Base-by-base conservation (phyloP, 2,113 vertebrate species). In the Alouatta palliata region DNA sequence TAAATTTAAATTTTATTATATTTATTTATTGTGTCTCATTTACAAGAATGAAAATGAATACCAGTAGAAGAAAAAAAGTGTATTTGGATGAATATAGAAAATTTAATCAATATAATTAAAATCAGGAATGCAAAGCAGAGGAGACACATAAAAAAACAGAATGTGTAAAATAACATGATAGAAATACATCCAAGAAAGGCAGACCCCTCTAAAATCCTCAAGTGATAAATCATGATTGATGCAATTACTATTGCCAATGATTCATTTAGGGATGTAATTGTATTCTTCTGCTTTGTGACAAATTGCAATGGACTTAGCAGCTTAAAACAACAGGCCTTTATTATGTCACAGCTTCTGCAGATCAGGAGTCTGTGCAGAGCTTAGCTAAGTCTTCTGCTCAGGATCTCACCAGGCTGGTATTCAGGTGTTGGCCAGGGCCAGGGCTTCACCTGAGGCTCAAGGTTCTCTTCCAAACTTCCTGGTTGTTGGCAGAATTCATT, bases 321-420 rank as follows among this genome's bases (percentile, higher is more conserved):
- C 82, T 52, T 66, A 76, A 32, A 70, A 87, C 35, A 3, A 52
- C 8, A 49, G 23, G 30, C 45, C 32, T 30, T 12, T 35, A 8
- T 37, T 14, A 37, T 37, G 12, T 79, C 6, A 5, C 30, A 8
- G 7, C 16, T 2, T 11, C 54, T 45, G 37, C 16, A 1, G 14
- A 20, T 68, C 6, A 43, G 14, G 20, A 30, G 21, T 32, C 32
- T 27, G 27, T 12, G 40, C 6, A 3, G 1, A 56, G 2, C 21
- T 0, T 3, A 79, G 6, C 16, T 6, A 2, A 0, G 13, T 27
- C 37, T 32, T 56, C 40, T 1, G 12, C 16, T 76, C 64, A 56
- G 47, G 8, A 8, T 90, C 56, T 64, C 37, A 47, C n/a, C 47
- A 56, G 66, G 61, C 35, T 16, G 43, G 37, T 14, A 23, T 9